Percentiles rank a stretch among this genome's conserved stretches.
phyloP scores from a whole-genome alignment of 2,797 vertebrate genomes.

The Gallinago solitaria region DNA sequence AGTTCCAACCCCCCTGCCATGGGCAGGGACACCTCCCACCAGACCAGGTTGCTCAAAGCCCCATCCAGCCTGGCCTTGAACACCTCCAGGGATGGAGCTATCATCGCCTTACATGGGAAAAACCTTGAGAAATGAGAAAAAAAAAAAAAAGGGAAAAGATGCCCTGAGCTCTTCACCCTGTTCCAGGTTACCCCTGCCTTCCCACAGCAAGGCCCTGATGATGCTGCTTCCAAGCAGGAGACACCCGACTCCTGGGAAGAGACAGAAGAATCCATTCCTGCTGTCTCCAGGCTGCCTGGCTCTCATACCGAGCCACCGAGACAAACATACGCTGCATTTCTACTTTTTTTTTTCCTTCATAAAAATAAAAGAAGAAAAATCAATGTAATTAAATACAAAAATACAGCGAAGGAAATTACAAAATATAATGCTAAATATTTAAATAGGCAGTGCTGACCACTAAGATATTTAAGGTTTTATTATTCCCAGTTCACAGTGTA shows the following conservation, averaged over 20 bases:
- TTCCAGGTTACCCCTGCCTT: background rate
- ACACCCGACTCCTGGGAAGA: background rate
- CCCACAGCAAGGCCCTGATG: background rate
- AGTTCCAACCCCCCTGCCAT: no score
- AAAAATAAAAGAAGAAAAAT: slow-evolving; percentile 16
- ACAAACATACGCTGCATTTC: background rate
- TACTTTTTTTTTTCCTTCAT: background rate
- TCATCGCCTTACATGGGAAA: background rate
- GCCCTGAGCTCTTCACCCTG: background rate
- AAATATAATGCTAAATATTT: slow-evolving; percentile 61
- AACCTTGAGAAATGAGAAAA: background rate
- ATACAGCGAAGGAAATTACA: slow-evolving; percentile 24
- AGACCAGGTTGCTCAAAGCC: no score
- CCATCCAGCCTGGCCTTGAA: no score
- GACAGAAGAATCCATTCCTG: background rate
- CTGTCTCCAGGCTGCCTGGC: background rate
- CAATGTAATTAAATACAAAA: slow-evolving; percentile 40
- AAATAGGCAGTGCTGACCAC: slow-evolving; percentile 20
- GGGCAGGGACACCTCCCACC: no score
- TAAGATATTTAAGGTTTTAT: slow-evolving; percentile 28
- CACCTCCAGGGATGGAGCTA: no score
- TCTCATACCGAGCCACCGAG: background rate
- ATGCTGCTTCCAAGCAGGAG: background rate
- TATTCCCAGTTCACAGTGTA: background rate
- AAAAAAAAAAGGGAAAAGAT: background rate